Conservation (phyloP, 2,888 invertebrate genomes). For the Heterodera filipjevi region DNA sequence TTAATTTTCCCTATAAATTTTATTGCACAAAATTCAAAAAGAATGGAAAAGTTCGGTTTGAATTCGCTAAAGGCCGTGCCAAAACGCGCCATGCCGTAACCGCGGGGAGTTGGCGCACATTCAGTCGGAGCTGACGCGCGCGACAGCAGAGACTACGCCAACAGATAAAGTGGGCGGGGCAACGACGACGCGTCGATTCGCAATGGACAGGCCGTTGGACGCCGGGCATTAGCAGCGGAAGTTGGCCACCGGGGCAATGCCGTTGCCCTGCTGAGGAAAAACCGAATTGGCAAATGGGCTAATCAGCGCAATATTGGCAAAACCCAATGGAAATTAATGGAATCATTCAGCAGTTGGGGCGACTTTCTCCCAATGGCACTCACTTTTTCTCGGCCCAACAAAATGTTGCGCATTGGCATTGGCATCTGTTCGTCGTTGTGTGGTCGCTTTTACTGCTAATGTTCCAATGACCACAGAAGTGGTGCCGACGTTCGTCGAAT, state of each 20-base stretch:
- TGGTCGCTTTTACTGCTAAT: background rate
- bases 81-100: constrained; percentile 6
- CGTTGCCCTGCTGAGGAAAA: background rate
- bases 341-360: no score
- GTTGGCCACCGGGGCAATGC: constrained; percentile 18
- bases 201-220: constrained; percentile 17
- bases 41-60: background rate
- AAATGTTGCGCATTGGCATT: background rate
- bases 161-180: constrained; percentile 5
- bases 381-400: constrained; percentile 3
- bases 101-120: background rate
- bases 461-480: background rate
- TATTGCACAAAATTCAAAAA: background rate
- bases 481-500: background rate
- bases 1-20: background rate
- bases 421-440: background rate
- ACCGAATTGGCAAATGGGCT: background rate
- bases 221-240: constrained; percentile 22
- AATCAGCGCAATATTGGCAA: background rate
- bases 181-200: background rate
- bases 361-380: no score
- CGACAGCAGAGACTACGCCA: constrained; percentile 2
- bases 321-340: background rate
- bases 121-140: background rate
- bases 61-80: background rate